Conservation (phyloP, 2,113 vertebrate species). For the Mesoclemmys tuberculata region DNA sequence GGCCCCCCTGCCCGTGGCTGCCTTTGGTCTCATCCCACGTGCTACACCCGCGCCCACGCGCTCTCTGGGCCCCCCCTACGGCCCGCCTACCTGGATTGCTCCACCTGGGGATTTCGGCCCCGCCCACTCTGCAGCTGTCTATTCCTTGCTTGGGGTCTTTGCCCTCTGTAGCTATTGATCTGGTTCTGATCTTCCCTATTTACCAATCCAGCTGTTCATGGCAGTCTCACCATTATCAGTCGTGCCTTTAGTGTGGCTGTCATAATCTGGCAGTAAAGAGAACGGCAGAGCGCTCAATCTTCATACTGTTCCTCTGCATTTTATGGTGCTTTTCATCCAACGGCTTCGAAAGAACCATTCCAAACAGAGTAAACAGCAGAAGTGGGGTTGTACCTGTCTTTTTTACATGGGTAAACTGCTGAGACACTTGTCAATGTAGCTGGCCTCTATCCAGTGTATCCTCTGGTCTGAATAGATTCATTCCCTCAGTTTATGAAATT, state of each 20-base stretch:
- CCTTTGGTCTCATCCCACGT: neutral
- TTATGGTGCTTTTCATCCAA: neutral
- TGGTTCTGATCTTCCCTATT: neutral
- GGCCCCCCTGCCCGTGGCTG: accelerated
- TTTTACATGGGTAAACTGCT: neutral
- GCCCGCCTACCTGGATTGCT: too few species aligned
- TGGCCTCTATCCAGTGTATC: neutral
- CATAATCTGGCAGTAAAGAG: neutral
- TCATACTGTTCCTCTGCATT: too few species aligned
- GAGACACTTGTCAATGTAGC: neutral
- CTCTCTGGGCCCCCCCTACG: neutral
- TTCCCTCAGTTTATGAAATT: neutral
- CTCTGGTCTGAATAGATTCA: neutral
- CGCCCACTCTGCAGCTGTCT: too few species aligned
- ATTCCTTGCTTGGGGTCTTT: too few species aligned
- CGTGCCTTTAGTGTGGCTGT: neutral
- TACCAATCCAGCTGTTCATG: neutral
- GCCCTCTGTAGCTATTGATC: neutral
- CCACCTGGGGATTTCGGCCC: neutral
- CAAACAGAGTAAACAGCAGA: neutral
- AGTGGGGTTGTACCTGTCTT: neutral
- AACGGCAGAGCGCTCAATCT: neutral
- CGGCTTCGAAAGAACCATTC: neutral
- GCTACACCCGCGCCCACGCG: neutral
- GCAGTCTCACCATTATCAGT: neutral